These are phyloP conservation scores for Kryptolebias marmoratus DNA, from an alignment of 2,113 vertebrate species.

Conservation along the genomic window DNA sequence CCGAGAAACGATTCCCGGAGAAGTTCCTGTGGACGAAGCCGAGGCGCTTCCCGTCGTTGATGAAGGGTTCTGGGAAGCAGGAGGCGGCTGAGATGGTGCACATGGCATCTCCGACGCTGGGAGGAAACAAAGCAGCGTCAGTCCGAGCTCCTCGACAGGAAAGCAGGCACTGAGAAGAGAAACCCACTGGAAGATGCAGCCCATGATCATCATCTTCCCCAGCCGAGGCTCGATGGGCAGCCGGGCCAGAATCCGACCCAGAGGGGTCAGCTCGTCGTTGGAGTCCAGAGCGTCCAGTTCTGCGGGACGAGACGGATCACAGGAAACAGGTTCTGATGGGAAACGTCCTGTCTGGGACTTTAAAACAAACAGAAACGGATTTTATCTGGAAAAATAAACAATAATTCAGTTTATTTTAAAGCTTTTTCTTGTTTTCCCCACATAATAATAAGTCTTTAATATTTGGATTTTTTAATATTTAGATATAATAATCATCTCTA, in stretches of 20 bases:
- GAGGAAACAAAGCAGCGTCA: constrained; percentile 20
- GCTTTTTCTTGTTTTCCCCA: too few species aligned
- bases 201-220: constrained; percentile 99
- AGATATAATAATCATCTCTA: too few species aligned
- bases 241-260: constrained; percentile 92
- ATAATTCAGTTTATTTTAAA: too few species aligned
- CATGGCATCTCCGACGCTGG: constrained; percentile 92
- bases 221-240: constrained; percentile 95
- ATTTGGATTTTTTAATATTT: too few species aligned
- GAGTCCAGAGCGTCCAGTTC: constrained; percentile 93
- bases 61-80: constrained; percentile 94
- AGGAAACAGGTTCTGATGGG: too few species aligned
- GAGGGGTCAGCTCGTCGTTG: constrained; percentile 93
- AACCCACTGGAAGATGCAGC: constrained; percentile 94
- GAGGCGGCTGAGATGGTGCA: constrained; percentile 94
- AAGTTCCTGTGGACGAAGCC: constrained; percentile 95
- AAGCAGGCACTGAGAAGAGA: accelerated
- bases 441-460: too few species aligned
- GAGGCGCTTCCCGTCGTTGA: constrained; percentile 92
- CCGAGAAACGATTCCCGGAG: constrained; percentile 90
- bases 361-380: too few species aligned
- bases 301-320: constrained; percentile 49
- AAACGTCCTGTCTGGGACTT: too few species aligned
- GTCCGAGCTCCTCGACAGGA: not conserved
- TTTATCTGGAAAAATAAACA: too few species aligned